phyloP scores from a whole-genome alignment of 2,888 invertebrate species.

The Antitype chi region DNA sequence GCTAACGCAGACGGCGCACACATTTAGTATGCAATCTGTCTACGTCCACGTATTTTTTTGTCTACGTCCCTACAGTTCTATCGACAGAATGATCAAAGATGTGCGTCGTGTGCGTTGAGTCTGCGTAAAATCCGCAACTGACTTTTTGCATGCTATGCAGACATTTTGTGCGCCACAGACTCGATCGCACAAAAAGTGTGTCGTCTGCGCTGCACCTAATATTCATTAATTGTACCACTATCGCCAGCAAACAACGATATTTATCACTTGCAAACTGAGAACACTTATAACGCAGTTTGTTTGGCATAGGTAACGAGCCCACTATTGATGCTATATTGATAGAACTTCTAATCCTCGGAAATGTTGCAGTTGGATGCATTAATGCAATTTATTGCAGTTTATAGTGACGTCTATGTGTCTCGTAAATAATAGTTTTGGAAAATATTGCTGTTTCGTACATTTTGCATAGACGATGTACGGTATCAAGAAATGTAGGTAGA shows the following conservation, averaged over 20 bases:
- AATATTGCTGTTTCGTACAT: neutral
- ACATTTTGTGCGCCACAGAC: too few relatives aligned
- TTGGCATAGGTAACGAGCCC: neutral
- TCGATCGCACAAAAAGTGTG: too few relatives aligned
- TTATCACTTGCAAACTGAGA: slow-evolving; percentile 23
- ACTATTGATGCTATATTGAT: slow-evolving; percentile 24
- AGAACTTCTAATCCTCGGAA: slow-evolving; percentile 1
- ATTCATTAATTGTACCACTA: slow-evolving; percentile 21
- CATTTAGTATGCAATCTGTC: too few relatives aligned
- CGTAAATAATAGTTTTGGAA: slow-evolving; percentile 8
- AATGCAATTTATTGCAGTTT: slow-evolving; percentile 18
- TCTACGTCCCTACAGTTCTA: too few relatives aligned
- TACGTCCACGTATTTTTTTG: too few relatives aligned
- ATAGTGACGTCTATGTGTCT: neutral
- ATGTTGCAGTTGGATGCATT: slow-evolving; percentile 30
- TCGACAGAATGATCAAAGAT: too few relatives aligned
- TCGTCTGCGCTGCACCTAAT: too few relatives aligned
- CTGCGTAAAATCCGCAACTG: too few relatives aligned
- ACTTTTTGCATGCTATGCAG: too few relatives aligned
- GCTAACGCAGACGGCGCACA: too few relatives aligned
- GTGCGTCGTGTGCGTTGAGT: too few relatives aligned
- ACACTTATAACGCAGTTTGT: slow-evolving; percentile 24
- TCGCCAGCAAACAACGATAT: slow-evolving; percentile 17
- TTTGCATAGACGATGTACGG: neutral
- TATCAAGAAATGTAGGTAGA: neutral